A percentile compares a stretch with the other conserved stretches of the same genome.
Evolutionary conservation across 2,888 invertebrate genomes (phyloP).

Genomic region (Pseudoips prasinana): DNA sequence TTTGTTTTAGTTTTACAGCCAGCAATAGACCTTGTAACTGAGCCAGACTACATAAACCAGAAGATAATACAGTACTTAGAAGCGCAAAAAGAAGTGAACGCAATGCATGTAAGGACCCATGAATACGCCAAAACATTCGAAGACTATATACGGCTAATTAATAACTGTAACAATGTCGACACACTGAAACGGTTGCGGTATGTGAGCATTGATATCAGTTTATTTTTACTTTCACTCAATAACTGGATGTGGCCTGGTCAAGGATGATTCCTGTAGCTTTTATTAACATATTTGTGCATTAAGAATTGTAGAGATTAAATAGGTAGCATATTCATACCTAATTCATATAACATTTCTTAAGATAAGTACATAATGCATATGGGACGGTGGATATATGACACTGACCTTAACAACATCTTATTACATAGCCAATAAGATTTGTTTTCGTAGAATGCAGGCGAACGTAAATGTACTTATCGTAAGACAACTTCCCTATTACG

Average conservation of each 20-base stretch:
- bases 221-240: slow-evolving; percentile 26
- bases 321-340: too few relatives aligned
- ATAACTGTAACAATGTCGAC: slow-evolving; percentile 90
- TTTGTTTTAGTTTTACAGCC: slow-evolving; percentile 87
- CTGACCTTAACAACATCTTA: too few relatives aligned
- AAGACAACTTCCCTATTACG: too few relatives aligned
- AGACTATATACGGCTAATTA: slow-evolving; percentile 92
- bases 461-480: too few relatives aligned
- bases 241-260: slow-evolving; percentile 20
- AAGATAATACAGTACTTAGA: slow-evolving; percentile 92
- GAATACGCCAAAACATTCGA: slow-evolving; percentile 95
- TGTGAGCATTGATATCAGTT: slow-evolving; percentile 38
- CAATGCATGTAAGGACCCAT: slow-evolving; percentile 90
- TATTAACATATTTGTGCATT: not conserved
- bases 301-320: not conserved
- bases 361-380: too few relatives aligned
- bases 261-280: slow-evolving; percentile 14
- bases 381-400: too few relatives aligned
- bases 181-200: slow-evolving; percentile 91
- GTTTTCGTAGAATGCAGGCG: too few relatives aligned
- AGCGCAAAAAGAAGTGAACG: slow-evolving; percentile 88
- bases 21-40: slow-evolving; percentile 91
- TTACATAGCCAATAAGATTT: too few relatives aligned
- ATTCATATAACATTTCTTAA: too few relatives aligned
- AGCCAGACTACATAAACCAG: slow-evolving; percentile 95